phyloP scores from a whole-genome alignment of 2,113 vertebrate genomes.

The Myiozetetes cayanensis region DNA sequence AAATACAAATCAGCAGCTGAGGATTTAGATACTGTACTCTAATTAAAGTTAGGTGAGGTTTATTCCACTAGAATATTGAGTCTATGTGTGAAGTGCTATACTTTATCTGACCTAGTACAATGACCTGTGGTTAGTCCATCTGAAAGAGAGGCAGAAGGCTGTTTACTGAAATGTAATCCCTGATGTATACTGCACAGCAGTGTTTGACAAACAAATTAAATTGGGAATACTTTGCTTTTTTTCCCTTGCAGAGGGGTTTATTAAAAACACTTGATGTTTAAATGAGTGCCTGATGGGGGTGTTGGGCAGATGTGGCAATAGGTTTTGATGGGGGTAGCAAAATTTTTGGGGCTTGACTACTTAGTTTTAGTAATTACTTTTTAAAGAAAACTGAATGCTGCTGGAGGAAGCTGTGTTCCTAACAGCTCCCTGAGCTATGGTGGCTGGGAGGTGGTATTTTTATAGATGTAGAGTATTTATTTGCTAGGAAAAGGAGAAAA shows the following conservation, averaged over 20 bases:
- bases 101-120: background rate
- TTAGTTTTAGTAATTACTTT: background rate
- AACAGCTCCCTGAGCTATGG: background rate
- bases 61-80: background rate
- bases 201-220: background rate
- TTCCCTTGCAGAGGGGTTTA: background rate
- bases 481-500: background rate
- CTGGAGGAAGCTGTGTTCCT: background rate
- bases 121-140: background rate
- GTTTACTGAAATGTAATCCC: background rate
- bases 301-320: background rate
- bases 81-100: background rate
- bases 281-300: background rate
- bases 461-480: background rate
- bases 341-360: background rate
- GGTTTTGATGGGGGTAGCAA: background rate
- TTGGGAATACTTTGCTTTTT: background rate
- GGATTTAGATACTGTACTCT: slow-evolving; percentile 22
- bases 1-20: slow-evolving; percentile 37
- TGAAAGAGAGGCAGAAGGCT: background rate
- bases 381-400: background rate
- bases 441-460: background rate
- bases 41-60: slow-evolving; percentile 10
- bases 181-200: background rate
- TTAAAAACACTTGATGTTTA: slow-evolving; percentile 20